These are phyloP conservation scores for Phoeniculus purpureus DNA, from an alignment of 2,797 vertebrate species.

Conservation along the genomic window DNA sequence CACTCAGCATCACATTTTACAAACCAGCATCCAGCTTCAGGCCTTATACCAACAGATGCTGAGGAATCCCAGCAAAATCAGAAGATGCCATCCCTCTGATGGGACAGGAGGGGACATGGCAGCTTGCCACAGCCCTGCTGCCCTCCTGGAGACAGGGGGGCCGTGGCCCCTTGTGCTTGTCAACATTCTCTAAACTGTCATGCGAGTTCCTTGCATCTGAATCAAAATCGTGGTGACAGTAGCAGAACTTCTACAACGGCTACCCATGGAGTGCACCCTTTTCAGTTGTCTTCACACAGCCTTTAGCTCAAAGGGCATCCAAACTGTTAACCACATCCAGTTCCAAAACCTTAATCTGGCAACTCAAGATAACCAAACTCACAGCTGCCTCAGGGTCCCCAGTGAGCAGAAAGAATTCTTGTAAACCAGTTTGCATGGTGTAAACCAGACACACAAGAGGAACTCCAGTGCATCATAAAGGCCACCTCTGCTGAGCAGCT, in stretches of 20 bases:
- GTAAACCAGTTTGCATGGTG: not conserved
- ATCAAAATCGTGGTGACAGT: not conserved
- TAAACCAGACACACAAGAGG: not conserved
- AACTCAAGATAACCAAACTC: constrained; percentile 9
- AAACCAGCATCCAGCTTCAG: not conserved
- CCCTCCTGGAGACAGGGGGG: no score
- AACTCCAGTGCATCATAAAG: not conserved
- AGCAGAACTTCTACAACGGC: not conserved
- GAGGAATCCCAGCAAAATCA: not conserved
- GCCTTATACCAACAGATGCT: not conserved
- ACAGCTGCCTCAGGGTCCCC: not conserved
- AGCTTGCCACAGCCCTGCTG: no score
- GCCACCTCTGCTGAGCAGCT: not conserved
- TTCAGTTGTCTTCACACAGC: not conserved
- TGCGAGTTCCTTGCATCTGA: not conserved
- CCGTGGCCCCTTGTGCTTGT: not conserved
- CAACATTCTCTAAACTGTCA: not conserved
- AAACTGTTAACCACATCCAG: not conserved
- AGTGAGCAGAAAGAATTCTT: not conserved
- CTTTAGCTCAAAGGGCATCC: not conserved
- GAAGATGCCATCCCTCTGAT: not conserved
- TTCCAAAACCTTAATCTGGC: not conserved
- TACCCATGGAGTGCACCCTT: not conserved
- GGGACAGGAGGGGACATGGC: no score
- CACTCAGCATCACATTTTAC: not conserved